Percentiles rank a stretch among this genome's conserved stretches.
Conservation (phyloP, 2,113 vertebrate species). For the Gavia stellata region DNA sequence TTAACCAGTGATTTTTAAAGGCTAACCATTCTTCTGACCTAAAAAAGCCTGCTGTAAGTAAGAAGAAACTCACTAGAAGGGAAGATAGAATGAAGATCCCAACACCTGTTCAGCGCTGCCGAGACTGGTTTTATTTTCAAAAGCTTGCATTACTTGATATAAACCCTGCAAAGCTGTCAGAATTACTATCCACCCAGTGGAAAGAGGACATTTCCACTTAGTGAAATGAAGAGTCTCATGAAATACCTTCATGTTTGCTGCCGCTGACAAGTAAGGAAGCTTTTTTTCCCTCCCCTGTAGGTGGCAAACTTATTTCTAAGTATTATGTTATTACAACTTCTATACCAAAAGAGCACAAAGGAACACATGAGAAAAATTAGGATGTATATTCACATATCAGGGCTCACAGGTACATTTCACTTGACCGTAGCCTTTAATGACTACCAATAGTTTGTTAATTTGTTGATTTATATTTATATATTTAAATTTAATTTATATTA, state of each 20-base stretch:
- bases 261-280: not conserved
- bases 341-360: not conserved
- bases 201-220: not conserved
- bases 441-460: not conserved
- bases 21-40: conserved; percentile 14
- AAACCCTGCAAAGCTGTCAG: not conserved
- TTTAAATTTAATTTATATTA: not conserved
- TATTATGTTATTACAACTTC: not conserved
- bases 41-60: not conserved
- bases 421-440: not conserved
- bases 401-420: not conserved
- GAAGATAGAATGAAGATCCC: not conserved
- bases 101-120: not conserved
- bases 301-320: not conserved
- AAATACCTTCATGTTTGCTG: not conserved
- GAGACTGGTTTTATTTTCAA: not conserved
- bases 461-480: not conserved
- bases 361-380: not conserved
- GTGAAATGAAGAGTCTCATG: not conserved
- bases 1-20: not conserved
- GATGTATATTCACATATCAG: not conserved
- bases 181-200: not conserved
- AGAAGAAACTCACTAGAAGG: not conserved
- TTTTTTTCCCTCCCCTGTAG: not conserved
- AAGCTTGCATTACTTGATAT: not conserved